Conservation (phyloP, 2,113 vertebrate species). For the Scomber colias region DNA sequence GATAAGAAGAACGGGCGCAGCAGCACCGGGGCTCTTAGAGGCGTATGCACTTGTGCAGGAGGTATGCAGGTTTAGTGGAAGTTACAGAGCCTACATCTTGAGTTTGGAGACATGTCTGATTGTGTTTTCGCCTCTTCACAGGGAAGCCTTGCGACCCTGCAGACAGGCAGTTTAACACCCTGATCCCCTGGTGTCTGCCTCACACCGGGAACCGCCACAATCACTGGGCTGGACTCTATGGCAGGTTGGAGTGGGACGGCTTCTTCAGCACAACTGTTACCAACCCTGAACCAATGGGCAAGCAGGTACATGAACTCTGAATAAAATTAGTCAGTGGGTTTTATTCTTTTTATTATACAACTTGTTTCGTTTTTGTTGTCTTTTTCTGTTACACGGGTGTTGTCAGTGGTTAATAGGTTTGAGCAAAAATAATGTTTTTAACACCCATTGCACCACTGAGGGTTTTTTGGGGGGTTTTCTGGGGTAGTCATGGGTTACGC, state of each 20-base stretch:
- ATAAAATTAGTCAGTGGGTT: background rate
- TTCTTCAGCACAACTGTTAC: constrained; percentile 99
- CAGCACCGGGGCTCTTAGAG: constrained; percentile 88
- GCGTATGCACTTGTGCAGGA: constrained; percentile 93
- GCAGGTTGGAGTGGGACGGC: constrained; percentile 95
- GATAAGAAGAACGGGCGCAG: constrained; percentile 94
- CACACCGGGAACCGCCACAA: constrained; percentile 98
- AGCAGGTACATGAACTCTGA: constrained; percentile 86
- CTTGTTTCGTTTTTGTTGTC: too few species aligned
- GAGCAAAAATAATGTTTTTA: too few species aligned
- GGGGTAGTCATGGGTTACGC: too few species aligned
- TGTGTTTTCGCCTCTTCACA: background rate
- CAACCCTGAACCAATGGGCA: constrained; percentile 98
- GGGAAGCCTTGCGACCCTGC: constrained; percentile 92
- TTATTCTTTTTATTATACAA: too few species aligned
- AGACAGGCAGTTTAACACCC: constrained; percentile 95
- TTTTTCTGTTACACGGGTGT: too few species aligned
- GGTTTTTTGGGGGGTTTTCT: too few species aligned
- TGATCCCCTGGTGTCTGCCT: constrained; percentile 97
- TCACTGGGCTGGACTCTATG: constrained; percentile 97
- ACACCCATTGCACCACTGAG: too few species aligned
- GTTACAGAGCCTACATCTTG: fast-evolving
- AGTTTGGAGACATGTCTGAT: background rate
- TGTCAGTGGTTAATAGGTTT: too few species aligned
- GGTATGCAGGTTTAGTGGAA: constrained; percentile 73